These are phyloP conservation scores for Anguilla anguilla DNA, from an alignment of 2,797 vertebrate genomes.

Conservation along the genomic window DNA sequence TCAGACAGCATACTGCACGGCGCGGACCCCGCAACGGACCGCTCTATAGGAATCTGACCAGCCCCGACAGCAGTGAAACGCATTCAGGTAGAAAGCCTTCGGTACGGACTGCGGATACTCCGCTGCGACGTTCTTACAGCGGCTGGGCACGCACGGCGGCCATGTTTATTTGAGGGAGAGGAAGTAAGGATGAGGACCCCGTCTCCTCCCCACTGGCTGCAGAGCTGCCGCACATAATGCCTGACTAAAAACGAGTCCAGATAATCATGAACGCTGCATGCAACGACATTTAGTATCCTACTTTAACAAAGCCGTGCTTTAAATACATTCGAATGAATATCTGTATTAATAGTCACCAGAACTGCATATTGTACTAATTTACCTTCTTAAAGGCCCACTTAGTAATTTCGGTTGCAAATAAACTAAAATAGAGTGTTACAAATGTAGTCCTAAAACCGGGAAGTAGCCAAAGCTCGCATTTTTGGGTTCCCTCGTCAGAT, in stretches of 20 bases:
- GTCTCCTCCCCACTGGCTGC: slow-evolving; percentile 45
- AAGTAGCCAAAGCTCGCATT: no score
- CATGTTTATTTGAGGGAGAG: slow-evolving; percentile 70
- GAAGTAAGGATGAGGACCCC: slow-evolving; percentile 32
- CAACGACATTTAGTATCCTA: background rate
- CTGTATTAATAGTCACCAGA: no score
- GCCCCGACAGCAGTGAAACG: slow-evolving; percentile 43
- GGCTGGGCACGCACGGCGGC: slow-evolving; percentile 74
- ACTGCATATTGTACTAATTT: background rate
- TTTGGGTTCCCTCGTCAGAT: no score
- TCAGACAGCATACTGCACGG: slow-evolving; percentile 83
- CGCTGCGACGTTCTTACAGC: slow-evolving; percentile 77
- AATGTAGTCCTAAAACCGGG: no score
- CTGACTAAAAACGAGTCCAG: slow-evolving; percentile 58
- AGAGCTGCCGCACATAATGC: slow-evolving; percentile 56
- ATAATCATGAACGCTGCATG: slow-evolving; percentile 11
- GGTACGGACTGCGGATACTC: slow-evolving; percentile 48
- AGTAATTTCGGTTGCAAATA: no score
- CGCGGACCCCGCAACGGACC: slow-evolving; percentile 49
- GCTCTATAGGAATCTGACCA: slow-evolving; percentile 37
- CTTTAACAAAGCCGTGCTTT: background rate
- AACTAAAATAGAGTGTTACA: no score
- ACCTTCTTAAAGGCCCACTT: no score
- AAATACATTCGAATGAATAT: background rate
- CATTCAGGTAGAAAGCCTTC: slow-evolving; percentile 46